phyloP scores from a whole-genome alignment of 2,888 invertebrate genomes.

The Timema podura region DNA sequence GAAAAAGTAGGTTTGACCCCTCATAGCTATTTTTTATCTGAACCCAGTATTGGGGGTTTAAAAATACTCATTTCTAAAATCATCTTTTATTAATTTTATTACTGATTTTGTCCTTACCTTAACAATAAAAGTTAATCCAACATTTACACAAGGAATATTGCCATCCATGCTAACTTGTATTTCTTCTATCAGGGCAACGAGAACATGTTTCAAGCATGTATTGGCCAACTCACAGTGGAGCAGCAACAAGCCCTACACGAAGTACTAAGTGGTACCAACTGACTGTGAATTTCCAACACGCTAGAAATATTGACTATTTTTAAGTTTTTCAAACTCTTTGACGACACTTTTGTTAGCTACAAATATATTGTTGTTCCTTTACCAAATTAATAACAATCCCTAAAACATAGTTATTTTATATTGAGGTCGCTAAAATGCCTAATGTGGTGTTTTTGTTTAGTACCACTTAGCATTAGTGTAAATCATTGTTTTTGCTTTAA shows the following conservation, averaged over 20 bases:
- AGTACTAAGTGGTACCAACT: constrained; percentile 52
- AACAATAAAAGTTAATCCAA: not conserved
- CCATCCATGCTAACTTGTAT: constrained; percentile 18
- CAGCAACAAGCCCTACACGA: constrained; percentile 80
- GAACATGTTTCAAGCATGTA: constrained; percentile 75
- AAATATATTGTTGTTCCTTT: no score
- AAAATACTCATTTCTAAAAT: not conserved
- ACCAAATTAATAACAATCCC: no score
- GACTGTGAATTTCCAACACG: not conserved
- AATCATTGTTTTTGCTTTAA: no score
- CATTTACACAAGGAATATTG: not conserved
- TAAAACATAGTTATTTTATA: no score
- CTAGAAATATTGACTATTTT: no score
- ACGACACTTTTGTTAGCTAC: no score
- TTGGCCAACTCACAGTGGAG: constrained; percentile 69
- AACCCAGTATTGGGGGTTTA: not conserved
- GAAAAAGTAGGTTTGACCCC: no score
- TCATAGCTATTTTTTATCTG: not conserved
- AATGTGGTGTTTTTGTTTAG: no score
- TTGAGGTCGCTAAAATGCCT: no score
- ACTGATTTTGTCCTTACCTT: not conserved
- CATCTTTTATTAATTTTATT: not conserved
- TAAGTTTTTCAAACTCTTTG: no score
- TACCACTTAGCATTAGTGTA: no score
- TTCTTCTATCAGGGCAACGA: constrained; percentile 60